Evolutionary conservation across 2,888 invertebrate species (phyloP).

Genomic region (Meloe dianella): DNA sequence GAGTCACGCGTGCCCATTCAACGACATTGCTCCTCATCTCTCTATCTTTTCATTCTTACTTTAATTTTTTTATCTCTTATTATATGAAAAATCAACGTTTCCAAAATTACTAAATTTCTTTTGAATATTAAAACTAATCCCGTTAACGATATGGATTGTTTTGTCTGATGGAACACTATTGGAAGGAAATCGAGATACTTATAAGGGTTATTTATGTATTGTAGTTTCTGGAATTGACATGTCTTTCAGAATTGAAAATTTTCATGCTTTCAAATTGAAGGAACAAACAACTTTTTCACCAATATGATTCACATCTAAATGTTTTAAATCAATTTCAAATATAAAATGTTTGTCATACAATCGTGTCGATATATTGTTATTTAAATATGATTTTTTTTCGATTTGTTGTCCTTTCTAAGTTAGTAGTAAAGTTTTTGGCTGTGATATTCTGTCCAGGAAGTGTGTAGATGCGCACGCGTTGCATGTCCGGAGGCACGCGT

Average conservation of each 20-base stretch:
- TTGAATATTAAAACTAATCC: neutral
- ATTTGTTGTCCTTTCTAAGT: constrained; percentile 13
- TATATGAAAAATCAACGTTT: neutral
- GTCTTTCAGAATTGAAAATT: neutral
- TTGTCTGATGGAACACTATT: neutral
- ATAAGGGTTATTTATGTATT: neutral
- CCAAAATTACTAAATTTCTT: neutral
- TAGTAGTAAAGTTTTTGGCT: constrained; percentile 32
- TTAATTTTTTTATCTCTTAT: neutral
- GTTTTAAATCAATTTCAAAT: neutral
- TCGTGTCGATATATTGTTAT: neutral
- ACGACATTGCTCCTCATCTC: constrained; percentile 23
- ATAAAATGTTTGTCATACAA: neutral
- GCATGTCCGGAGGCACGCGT: constrained; percentile 59
- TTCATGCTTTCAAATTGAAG: too few relatives aligned
- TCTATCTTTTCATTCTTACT: neutral
- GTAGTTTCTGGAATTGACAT: neutral
- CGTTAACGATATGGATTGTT: neutral
- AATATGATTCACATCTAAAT: neutral
- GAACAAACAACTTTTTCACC: neutral
- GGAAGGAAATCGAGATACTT: neutral
- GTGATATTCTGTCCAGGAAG: constrained; percentile 54
- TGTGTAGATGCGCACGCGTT: constrained; percentile 65
- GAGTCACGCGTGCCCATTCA: constrained; percentile 55
- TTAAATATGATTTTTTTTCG: neutral